Conservation (phyloP, 2,113 vertebrate species). For the Cryptotis parvus region DNA sequence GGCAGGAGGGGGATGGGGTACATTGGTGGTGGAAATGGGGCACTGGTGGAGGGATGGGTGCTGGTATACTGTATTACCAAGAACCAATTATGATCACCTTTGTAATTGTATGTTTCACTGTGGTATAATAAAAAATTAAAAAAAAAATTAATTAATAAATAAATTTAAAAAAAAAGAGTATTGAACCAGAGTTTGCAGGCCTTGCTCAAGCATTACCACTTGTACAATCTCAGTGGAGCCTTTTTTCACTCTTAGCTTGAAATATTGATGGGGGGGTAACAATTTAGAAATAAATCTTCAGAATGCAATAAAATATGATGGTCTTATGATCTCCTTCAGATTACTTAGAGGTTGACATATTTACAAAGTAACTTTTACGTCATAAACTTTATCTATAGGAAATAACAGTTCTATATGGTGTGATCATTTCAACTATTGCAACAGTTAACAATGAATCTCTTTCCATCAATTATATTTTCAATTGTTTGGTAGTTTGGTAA, state of each 20-base stretch:
- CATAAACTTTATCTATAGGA: not conserved
- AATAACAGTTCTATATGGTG: not conserved
- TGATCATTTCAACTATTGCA: not conserved
- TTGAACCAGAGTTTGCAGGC: too few species aligned
- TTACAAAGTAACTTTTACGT: not conserved
- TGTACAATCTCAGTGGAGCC: not conserved
- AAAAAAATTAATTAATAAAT: too few species aligned
- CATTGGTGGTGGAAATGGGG: too few species aligned
- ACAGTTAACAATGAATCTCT: not conserved
- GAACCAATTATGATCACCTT: too few species aligned
- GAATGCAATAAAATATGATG: not conserved
- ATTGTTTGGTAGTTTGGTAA: not conserved
- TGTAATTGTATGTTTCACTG: too few species aligned
- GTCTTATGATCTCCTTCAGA: not conserved
- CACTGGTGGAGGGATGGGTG: too few species aligned
- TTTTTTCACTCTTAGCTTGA: not conserved
- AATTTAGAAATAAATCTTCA: not conserved
- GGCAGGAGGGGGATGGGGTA: too few species aligned
- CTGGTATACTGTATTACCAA: too few species aligned
- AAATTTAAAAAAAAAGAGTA: too few species aligned
- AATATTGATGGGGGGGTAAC: not conserved
- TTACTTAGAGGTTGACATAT: not conserved
- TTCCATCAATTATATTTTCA: not conserved
- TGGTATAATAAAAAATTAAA: too few species aligned
- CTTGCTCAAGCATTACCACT: not conserved